phyloP scores from a whole-genome alignment of 2,797 vertebrate genomes.

The Chloroceryle inda region DNA sequence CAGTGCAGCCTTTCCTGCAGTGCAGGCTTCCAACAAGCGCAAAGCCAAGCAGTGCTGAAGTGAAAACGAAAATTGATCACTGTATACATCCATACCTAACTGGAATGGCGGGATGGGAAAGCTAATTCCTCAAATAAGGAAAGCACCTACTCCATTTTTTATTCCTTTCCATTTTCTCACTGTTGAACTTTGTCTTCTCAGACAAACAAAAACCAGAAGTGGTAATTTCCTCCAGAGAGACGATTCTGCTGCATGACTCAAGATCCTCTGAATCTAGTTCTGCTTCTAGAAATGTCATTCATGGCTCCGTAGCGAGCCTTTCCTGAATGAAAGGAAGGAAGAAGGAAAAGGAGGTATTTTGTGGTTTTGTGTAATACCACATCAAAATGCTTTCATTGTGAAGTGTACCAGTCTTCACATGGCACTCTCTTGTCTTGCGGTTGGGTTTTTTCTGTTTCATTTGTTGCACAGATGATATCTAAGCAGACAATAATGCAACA shows the following conservation, averaged over 20 bases:
- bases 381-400: conserved; percentile 28
- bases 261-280: neutral
- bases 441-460: neutral
- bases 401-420: neutral
- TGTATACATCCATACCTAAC: neutral
- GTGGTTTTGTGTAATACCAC: conserved; percentile 33
- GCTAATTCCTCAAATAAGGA: neutral
- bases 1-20: neutral
- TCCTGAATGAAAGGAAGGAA: conserved; percentile 40
- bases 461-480: conserved; percentile 33
- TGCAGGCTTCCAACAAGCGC: neutral
- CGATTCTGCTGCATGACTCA: neutral
- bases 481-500: neutral
- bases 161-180: neutral
- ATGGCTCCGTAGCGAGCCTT: neutral
- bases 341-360: conserved; percentile 17
- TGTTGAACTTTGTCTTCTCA: neutral
- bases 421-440: neutral
- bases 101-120: neutral
- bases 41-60: neutral
- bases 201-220: neutral
- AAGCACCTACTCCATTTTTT: neutral
- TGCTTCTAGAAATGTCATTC: conserved; percentile 33
- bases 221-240: neutral
- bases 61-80: neutral